Conservation (phyloP, 2,113 vertebrate species). For the Uropsilus gracilis region DNA sequence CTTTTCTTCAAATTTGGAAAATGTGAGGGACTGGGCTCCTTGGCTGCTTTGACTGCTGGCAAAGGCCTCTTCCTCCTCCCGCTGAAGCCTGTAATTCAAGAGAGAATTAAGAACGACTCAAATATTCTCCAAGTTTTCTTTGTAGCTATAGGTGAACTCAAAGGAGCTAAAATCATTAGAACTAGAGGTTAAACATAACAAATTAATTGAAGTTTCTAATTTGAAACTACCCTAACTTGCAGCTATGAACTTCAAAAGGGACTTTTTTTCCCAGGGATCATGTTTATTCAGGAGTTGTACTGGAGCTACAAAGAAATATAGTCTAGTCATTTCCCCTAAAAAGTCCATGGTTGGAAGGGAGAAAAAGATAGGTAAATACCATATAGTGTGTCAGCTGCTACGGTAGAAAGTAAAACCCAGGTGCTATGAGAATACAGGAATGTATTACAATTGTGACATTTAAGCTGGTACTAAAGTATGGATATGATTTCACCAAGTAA, state of each 20-base stretch:
- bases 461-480: background rate
- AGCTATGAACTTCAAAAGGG: background rate
- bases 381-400: background rate
- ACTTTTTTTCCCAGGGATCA: background rate
- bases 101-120: background rate
- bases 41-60: slow-evolving; percentile 92
- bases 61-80: slow-evolving; percentile 97
- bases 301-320: background rate
- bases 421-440: background rate
- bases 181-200: background rate
- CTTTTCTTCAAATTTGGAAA: slow-evolving; percentile 99
- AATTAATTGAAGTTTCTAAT: background rate
- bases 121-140: background rate
- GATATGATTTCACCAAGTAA: background rate
- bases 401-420: background rate
- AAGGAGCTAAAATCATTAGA: background rate
- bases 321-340: background rate
- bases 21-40: slow-evolving; percentile 90
- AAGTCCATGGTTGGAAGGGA: background rate
- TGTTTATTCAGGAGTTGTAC: background rate
- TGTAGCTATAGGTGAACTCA: background rate
- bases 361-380: background rate
- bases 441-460: background rate
- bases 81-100: slow-evolving; percentile 90
- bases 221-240: background rate